These are phyloP conservation scores for Acholoe squamosa DNA, from an alignment of 2,888 invertebrate species.

Conservation along the genomic window DNA sequence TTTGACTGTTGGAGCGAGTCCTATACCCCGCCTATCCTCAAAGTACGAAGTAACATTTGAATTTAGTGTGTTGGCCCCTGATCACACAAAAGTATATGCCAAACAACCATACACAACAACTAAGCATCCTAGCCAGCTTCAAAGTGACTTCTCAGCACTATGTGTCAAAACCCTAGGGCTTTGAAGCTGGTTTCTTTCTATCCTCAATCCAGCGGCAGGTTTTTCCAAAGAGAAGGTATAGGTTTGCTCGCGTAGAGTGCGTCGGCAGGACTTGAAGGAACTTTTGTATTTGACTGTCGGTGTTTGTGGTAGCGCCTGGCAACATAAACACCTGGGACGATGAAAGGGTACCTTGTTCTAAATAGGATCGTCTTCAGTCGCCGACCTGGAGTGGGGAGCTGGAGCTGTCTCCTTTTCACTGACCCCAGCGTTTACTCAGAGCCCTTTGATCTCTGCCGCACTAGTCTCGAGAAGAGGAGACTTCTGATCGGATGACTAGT, in stretches of 20 bases:
- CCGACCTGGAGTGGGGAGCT: no score
- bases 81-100: neutral
- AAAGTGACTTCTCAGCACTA: neutral
- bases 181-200: neutral
- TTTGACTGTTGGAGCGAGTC: no score
- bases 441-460: neutral
- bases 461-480: slow-evolving; percentile 18
- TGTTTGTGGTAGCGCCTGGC: slow-evolving; percentile 29
- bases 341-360: slow-evolving; percentile 46
- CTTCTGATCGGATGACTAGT: neutral
- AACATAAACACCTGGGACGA: slow-evolving; percentile 25
- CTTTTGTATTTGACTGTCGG: neutral
- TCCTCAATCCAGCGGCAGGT: neutral
- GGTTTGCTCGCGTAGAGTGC: neutral
- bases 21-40: no score
- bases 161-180: neutral
- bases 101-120: neutral
- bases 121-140: neutral
- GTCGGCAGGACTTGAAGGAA: neutral
- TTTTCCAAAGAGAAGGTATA: neutral
- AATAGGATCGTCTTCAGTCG: slow-evolving; percentile 12
- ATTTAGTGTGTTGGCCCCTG: neutral
- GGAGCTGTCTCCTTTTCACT: neutral
- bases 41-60: no score
- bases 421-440: neutral